Percentiles rank a stretch among this genome's conserved stretches.
Evolutionary conservation across 2,888 invertebrate species (phyloP).

Genomic region (Chymomyza amoena): DNA sequence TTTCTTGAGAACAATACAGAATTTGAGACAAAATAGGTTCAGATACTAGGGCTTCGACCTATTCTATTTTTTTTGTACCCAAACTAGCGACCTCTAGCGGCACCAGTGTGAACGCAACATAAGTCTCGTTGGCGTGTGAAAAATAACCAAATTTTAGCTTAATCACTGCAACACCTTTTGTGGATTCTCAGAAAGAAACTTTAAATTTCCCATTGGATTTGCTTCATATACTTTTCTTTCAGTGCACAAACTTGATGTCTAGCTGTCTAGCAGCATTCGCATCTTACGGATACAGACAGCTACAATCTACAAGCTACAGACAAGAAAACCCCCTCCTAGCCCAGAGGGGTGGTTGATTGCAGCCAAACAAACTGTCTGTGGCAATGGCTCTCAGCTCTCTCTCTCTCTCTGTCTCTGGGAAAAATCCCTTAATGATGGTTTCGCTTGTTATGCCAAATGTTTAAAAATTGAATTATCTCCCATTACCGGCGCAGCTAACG

Average conservation of each 20-base stretch:
- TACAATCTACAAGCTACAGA: constrained; percentile 2
- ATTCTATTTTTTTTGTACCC: no score
- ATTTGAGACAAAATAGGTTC: no score
- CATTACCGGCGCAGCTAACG: constrained; percentile 76
- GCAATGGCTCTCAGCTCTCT: background rate
- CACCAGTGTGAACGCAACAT: no score
- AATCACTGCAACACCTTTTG: no score
- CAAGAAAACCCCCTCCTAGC: background rate
- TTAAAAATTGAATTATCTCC: constrained; percentile 79
- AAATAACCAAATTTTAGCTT: no score
- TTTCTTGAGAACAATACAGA: no score
- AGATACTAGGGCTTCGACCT: no score
- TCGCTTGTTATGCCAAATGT: constrained; percentile 79
- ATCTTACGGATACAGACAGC: constrained; percentile 39
- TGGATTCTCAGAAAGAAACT: no score
- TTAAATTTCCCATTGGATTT: no score
- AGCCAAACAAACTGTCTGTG: background rate
- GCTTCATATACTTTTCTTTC: background rate
- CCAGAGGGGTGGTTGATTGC: constrained; percentile 47
- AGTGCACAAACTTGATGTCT: background rate
- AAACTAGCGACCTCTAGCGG: no score
- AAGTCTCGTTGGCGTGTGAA: no score
- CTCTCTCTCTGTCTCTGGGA: constrained; percentile 7
- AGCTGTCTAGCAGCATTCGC: constrained; percentile 16
- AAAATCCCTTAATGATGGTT: constrained; percentile 79